A percentile compares a stretch with the other conserved stretches of the same genome.
Evolutionary conservation across 1,140 invertebrate species (phyloP).

Genomic region (Dryas iulia): DNA sequence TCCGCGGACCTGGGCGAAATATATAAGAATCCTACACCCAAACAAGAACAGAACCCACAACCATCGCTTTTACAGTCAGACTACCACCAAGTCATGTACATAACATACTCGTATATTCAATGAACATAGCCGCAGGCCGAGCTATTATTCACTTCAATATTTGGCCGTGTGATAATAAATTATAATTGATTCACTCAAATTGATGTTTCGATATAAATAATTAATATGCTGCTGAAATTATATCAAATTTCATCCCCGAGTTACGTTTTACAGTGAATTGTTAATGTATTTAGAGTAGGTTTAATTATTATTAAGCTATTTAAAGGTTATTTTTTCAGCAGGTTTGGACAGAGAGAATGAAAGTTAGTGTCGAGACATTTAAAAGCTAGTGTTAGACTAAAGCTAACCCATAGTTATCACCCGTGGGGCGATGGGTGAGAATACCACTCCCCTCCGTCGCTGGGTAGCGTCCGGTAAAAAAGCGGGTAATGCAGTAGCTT

Average conservation of each 20-base stretch:
- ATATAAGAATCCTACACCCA: too few species aligned
- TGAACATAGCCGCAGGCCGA: background rate
- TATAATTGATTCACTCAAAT: conserved; percentile 18
- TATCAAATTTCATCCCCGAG: background rate
- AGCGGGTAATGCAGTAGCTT: too few species aligned
- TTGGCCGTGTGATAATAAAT: conserved; percentile 5
- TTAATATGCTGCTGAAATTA: conserved; percentile 12
- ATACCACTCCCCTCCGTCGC: too few species aligned
- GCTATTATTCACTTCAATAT: conserved; percentile 2
- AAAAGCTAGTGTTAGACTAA: too few species aligned
- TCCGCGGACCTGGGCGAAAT: too few species aligned
- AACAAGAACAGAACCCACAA: background rate
- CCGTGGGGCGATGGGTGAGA: too few species aligned
- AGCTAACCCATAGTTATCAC: too few species aligned
- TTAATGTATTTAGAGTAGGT: background rate
- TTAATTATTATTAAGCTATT: too few species aligned
- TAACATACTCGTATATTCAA: background rate
- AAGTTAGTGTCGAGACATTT: too few species aligned
- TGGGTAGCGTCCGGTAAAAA: too few species aligned
- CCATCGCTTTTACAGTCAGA: background rate
- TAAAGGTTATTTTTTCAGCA: too few species aligned
- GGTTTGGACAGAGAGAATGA: too few species aligned
- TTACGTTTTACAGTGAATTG: background rate
- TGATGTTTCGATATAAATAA: conserved; percentile 19
- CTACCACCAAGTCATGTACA: background rate